A percentile compares a stretch with the other conserved stretches of the same genome.
Evolutionary conservation across 2,888 invertebrate genomes (phyloP).

Genomic region (Oeneis ivallda): DNA sequence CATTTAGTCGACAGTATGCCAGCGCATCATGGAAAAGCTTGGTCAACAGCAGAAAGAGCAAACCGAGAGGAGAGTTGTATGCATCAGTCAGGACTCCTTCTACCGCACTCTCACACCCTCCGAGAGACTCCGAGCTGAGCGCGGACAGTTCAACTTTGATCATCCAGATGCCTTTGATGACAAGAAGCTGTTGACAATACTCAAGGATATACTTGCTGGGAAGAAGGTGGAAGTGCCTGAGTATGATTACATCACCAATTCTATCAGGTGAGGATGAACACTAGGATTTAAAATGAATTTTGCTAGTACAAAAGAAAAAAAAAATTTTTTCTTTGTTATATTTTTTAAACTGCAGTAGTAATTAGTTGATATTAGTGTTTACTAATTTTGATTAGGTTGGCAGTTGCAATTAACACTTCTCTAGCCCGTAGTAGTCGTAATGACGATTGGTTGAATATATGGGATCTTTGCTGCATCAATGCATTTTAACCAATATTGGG

Average conservation of each 20-base stretch:
- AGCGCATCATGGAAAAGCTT: constrained; percentile 97
- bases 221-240: constrained; percentile 94
- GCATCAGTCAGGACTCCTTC: constrained; percentile 98
- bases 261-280: constrained; percentile 90
- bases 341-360: too few relatives aligned
- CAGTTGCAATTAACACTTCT: too few relatives aligned
- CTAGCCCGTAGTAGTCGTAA: too few relatives aligned
- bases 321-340: too few relatives aligned
- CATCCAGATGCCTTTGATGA: constrained; percentile 99
- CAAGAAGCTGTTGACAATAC: constrained; percentile 88
- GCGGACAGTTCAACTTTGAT: constrained; percentile 98
- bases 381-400: too few relatives aligned
- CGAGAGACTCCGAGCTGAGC: constrained; percentile 91
- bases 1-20: constrained; percentile 96
- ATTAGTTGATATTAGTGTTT: too few relatives aligned
- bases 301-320: too few relatives aligned
- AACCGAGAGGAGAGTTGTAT: constrained; percentile 93
- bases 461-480: too few relatives aligned
- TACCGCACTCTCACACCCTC: constrained; percentile 92
- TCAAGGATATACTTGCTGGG: constrained; percentile 92
- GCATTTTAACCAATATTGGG: too few relatives aligned
- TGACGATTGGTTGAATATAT: too few relatives aligned
- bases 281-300: too few relatives aligned
- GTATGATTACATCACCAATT: constrained; percentile 96
- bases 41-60: constrained; percentile 96